Evolutionary conservation across 1,140 invertebrate genomes (phyloP).

Genomic region (Drosophila funebris): DNA sequence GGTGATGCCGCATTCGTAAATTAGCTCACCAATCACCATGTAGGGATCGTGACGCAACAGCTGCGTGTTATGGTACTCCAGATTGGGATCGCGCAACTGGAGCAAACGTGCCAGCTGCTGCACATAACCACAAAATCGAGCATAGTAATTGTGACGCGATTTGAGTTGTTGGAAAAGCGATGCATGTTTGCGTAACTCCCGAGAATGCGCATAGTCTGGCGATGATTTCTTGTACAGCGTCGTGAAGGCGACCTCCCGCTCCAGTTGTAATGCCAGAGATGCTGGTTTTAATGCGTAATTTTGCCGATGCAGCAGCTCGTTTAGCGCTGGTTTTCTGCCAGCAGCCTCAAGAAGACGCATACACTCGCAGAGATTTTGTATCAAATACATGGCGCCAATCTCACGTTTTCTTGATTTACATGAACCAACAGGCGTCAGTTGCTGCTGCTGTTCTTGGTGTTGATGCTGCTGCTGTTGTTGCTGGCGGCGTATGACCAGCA

Average conservation of each 20-base stretch:
- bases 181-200: slow-evolving; percentile 49
- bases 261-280: slow-evolving; percentile 56
- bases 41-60: slow-evolving; percentile 82
- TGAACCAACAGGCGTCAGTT: background rate
- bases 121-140: slow-evolving; percentile 83
- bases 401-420: slow-evolving; percentile 21
- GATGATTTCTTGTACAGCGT: slow-evolving; percentile 42
- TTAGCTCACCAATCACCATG: slow-evolving; percentile 85
- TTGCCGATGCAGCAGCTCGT: slow-evolving; percentile 53
- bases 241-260: slow-evolving; percentile 58
- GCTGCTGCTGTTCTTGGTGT: background rate
- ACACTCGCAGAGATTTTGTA: slow-evolving; percentile 74
- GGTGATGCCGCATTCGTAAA: slow-evolving; percentile 85
- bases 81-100: slow-evolving; percentile 82
- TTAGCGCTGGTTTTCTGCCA: slow-evolving; percentile 36
- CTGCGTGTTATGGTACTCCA: slow-evolving; percentile 83
- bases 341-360: slow-evolving; percentile 61
- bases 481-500: slow-evolving; percentile 69
- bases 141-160: slow-evolving; percentile 78
- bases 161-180: slow-evolving; percentile 65
- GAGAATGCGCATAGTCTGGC: slow-evolving; percentile 44
- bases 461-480: slow-evolving; percentile 37
- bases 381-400: slow-evolving; percentile 64
- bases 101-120: slow-evolving; percentile 82
- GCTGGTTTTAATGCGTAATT: slow-evolving; percentile 59